These are phyloP conservation scores for Okapia johnstoni DNA, from an alignment of 2,113 vertebrate genomes.

Conservation along the genomic window DNA sequence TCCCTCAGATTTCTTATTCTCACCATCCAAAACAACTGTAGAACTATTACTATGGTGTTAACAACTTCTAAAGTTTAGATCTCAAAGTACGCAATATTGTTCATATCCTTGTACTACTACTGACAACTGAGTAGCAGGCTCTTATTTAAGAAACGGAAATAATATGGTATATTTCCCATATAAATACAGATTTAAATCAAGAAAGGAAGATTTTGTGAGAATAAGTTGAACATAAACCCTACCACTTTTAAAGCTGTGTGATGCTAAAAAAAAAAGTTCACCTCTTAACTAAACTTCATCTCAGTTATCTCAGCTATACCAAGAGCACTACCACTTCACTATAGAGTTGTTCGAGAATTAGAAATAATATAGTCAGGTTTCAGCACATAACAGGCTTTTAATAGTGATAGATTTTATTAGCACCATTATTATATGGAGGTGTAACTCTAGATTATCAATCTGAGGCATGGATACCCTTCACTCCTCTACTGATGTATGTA, in stretches of 20 bases:
- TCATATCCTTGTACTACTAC: background rate
- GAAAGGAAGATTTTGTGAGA: background rate
- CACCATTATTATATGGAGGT: background rate
- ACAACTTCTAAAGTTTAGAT: background rate
- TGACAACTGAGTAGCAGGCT: background rate
- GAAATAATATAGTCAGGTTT: background rate
- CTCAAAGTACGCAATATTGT: background rate
- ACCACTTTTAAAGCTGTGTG: background rate
- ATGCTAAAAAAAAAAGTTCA: background rate
- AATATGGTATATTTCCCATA: background rate
- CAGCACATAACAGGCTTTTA: background rate
- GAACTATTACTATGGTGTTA: background rate
- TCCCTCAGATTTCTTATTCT: constrained; percentile 5
- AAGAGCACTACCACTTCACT: background rate
- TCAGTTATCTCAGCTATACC: background rate
- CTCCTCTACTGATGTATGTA: background rate
- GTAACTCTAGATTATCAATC: background rate
- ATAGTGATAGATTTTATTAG: background rate
- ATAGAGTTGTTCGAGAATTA: fast-evolving
- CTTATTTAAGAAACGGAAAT: background rate
- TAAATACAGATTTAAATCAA: background rate
- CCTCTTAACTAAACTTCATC: background rate
- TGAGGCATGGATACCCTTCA: background rate
- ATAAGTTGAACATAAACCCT: background rate
- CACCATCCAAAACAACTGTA: background rate